Evolutionary conservation across 2,113 vertebrate species (phyloP), one percentile per base, ranked within the genome.

Genomic region (Scolopax mira): DNA sequence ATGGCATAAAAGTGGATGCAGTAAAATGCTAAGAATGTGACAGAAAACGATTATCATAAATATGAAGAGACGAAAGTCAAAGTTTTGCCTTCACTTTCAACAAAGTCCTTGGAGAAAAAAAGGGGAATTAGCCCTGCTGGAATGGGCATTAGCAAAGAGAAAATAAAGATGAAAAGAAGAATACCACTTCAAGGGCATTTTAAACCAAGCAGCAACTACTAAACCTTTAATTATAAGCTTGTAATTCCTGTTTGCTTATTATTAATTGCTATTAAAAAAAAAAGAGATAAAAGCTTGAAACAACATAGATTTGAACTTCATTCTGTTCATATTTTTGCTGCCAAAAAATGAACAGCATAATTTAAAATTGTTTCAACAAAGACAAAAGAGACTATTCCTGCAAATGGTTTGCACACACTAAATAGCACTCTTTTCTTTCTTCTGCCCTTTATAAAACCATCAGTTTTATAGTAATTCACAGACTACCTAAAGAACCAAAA

Each of bases 21-120:
- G 64, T 69, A 92, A 93, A 86, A 87, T 90, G 62, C 65, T 90
- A 79, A 93, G 92, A 93, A 93, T 72, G 80, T 85, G 77, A 93
- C 86, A 90, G 67, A 89, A 88, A 61, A 85, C 91, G 75, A 93
- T 90, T 88, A 95, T 61, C 78, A 92, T 74, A 92, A 93, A 96
- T 90, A 91, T 22, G 86, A 94, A 90, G 69, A 87, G 65, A 81
- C 1, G 0, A 70, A 92, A 94, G 44, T 84, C 25, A 28, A 80
- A 96, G 72, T 93, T 95, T 88, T 85, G 57, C 62, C 54, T 90
- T 94, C 52, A 39, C 37, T 87, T 87, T 79, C 66, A 84, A 74
- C 44, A 92, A 94, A 94, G 70, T 28, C 78, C 62, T 94, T 61
- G 61, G 66, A 91, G 64, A 37, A 46, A 67, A 82, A 51, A 80